Base-by-base conservation (phyloP, 53 echinoderm and acorn worm genomes). In the Echinometra lucunter region DNA sequence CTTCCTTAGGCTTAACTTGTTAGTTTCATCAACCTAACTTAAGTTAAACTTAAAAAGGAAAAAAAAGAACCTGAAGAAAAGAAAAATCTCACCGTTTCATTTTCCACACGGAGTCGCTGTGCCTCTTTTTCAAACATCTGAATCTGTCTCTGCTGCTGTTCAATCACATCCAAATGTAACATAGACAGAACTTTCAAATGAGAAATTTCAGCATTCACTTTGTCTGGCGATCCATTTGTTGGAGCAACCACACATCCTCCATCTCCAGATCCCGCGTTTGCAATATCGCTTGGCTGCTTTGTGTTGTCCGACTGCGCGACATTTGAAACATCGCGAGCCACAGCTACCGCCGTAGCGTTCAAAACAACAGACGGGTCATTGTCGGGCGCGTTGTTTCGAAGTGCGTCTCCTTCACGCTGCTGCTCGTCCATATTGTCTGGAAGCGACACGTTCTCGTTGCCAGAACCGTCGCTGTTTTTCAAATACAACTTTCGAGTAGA, bases 101-200 rank as follows among this genome's bases (percentile, higher is more conserved):
- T 99, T 93, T 99, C 98, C 32, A 95, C 89, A 82, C 98, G 98
- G 58, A 98, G 92, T 91, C 96, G 98, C 42, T 97, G 95, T 55
- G 97, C 88, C 90, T 99, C 99, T 91, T 94, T 94, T 45, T 99
- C 99, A 18, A 95, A 66, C 32, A 89, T 91, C 55, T 95, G 95
- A 21, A 99, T 83, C 94, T 99, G 95, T 58, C 93, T 88, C 83
- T 98, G 97, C 55, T 99, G 99, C 60, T 99, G 96, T 90, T 98
- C 97, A 93, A 98, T 98, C 30, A 99, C 96, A 95, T 99, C 99
- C 91, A 99, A 80, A 92, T 99, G 99, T 34, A 99, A 96, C 97
- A 99, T 95, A 78, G 98, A 97, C 32, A 99, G 90, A 9, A 96
- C 96, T 92, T 97, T 98, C 92, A 99, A 92, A 95, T 99, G 98